A percentile compares a stretch with the other conserved stretches of the same genome.
Evolutionary conservation across 1,140 invertebrate species (phyloP).

Genomic region (Epicauta chinensis): DNA sequence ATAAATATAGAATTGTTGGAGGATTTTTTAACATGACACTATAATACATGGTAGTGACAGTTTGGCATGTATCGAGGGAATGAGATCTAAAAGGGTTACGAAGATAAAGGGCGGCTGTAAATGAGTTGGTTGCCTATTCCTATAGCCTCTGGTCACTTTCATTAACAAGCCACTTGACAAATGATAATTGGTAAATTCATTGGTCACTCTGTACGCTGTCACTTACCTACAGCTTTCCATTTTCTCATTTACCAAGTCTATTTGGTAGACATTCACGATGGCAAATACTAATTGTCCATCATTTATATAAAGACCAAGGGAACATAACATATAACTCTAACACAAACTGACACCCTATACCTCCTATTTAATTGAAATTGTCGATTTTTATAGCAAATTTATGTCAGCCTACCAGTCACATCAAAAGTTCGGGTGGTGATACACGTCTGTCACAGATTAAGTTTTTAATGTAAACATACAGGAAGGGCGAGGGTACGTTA

Average conservation of each 20-base stretch:
- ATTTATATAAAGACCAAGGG: slow-evolving; percentile 21
- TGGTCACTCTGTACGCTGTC: slow-evolving; percentile 40
- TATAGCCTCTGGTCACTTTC: slow-evolving; percentile 41
- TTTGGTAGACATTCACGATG: slow-evolving; percentile 29
- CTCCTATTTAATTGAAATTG: background rate
- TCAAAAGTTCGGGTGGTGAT: slow-evolving; percentile 16
- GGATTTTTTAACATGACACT: slow-evolving; percentile 1
- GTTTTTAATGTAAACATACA: slow-evolving; percentile 27
- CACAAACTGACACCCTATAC: background rate
- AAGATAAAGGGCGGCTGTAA: slow-evolving; percentile 40
- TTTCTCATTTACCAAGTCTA: slow-evolving; percentile 32
- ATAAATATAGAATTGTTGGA: slow-evolving; percentile 5
- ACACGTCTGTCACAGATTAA: slow-evolving; percentile 31
- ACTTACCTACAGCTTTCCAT: slow-evolving; percentile 35
- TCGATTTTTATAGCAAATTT: too few species aligned
- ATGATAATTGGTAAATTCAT: slow-evolving; percentile 43
- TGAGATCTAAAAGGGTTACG: slow-evolving; percentile 35
- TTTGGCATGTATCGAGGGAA: slow-evolving; percentile 34
- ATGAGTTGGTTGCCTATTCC: slow-evolving; percentile 34
- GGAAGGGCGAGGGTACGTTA: slow-evolving; percentile 15
- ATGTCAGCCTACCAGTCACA: background rate
- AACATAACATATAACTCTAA: background rate
- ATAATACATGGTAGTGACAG: slow-evolving; percentile 37
- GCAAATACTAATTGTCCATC: slow-evolving; percentile 30
- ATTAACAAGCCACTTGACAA: slow-evolving; percentile 43